These are phyloP conservation scores for Cephonodes hylas DNA, from an alignment of 2,888 invertebrate genomes.

Conservation along the genomic window DNA sequence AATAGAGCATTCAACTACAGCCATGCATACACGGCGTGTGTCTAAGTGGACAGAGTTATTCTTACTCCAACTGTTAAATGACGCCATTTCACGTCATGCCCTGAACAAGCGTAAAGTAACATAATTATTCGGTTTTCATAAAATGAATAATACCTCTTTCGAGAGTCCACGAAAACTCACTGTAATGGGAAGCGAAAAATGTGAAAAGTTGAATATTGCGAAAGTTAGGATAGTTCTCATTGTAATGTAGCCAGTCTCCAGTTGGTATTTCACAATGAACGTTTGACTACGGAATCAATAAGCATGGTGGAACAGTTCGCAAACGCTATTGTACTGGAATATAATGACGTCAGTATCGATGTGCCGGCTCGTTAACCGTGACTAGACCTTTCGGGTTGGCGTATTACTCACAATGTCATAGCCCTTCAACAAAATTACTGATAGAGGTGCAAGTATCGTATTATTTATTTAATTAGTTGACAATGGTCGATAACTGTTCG, in stretches of 20 bases:
- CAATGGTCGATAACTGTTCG: conserved; percentile 34
- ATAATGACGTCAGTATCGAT: conserved; percentile 6
- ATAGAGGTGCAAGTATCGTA: conserved; percentile 32
- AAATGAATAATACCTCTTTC: not conserved
- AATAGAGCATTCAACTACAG: conserved; percentile 31
- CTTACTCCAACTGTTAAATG: conserved; percentile 22
- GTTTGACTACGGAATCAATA: not conserved
- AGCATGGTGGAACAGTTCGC: conserved; percentile 2
- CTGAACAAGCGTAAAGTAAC: not conserved
- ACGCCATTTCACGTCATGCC: not conserved
- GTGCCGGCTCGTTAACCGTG: conserved; percentile 10
- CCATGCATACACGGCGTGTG: conserved; percentile 19
- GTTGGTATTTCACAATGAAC: not conserved
- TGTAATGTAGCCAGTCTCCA: not conserved
- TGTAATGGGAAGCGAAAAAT: not conserved
- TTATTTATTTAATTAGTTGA: conserved; percentile 48
- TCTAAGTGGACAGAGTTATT: conserved; percentile 35
- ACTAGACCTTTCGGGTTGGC: conserved; percentile 31
- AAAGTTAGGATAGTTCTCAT: not conserved
- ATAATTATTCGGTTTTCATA: not conserved
- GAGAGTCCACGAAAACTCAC: not conserved
- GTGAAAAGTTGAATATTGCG: not conserved
- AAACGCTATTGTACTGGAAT: not conserved
- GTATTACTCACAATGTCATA: conserved; percentile 58
- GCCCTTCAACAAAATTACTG: conserved; percentile 29